Conservation (phyloP, 2,797 vertebrate genomes). For the Neosilurus mollespiculum region DNA sequence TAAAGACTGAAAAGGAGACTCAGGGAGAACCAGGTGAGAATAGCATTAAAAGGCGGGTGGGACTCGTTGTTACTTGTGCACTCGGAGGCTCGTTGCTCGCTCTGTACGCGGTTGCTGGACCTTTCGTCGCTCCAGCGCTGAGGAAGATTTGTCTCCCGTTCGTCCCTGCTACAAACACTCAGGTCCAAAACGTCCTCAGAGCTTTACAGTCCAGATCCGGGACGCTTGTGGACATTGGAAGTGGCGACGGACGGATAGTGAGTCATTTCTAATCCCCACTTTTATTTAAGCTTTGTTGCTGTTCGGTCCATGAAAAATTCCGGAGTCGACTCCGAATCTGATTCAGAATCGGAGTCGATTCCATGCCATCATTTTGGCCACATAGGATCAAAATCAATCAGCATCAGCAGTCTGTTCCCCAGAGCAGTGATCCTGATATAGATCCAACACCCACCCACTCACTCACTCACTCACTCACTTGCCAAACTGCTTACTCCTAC, state of each 20-base stretch:
- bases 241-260: slow-evolving; percentile 93
- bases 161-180: slow-evolving; percentile 86
- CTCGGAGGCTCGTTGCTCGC: slow-evolving; percentile 79
- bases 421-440: neutral
- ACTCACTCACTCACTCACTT: too few relatives aligned
- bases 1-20: neutral
- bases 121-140: slow-evolving; percentile 86
- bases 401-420: neutral
- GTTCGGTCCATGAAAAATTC: neutral
- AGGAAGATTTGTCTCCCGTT: slow-evolving; percentile 91
- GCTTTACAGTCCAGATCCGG: slow-evolving; percentile 75
- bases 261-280: slow-evolving; percentile 62
- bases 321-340: too few relatives aligned
- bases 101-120: slow-evolving; percentile 79
- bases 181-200: slow-evolving; percentile 83
- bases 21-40: accelerated
- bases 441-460: too few relatives aligned
- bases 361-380: too few relatives aligned
- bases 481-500: too few relatives aligned
- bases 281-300: neutral
- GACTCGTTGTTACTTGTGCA: slow-evolving; percentile 73
- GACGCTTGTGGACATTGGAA: slow-evolving; percentile 88
- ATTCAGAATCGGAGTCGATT: too few relatives aligned
- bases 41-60: slow-evolving; percentile 63
- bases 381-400: too few relatives aligned